Evolutionary conservation across 2,888 invertebrate species (phyloP).

Genomic region (Vesta saturnalis): DNA sequence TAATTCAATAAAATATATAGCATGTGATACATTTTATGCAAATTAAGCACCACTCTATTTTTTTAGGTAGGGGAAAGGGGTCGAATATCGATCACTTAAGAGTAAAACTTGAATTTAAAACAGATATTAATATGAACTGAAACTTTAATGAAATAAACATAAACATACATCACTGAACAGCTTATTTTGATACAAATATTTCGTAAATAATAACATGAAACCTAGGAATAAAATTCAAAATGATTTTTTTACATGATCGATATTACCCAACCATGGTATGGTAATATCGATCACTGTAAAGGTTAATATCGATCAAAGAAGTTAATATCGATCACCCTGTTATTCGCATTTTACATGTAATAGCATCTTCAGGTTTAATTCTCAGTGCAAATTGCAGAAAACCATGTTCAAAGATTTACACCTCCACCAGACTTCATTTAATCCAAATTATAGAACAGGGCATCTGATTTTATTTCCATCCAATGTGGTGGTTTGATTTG

Average conservation of each 20-base stretch:
- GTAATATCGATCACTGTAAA: background rate
- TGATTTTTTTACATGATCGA: conserved; percentile 4
- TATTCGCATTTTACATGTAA: conserved; percentile 1
- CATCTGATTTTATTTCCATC: conserved; percentile 2
- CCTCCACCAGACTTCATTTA: conserved; percentile 1
- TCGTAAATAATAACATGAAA: conserved; percentile 4
- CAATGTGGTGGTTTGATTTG: background rate
- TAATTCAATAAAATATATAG: no score
- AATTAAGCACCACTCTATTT: no score
- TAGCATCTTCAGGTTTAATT: background rate
- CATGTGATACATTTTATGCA: no score
- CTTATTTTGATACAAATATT: conserved; percentile 7
- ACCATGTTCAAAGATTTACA: background rate
- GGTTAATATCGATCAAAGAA: background rate
- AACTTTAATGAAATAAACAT: background rate
- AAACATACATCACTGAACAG: conserved; percentile 1
- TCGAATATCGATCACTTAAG: no score
- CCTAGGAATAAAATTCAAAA: background rate
- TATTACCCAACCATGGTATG: background rate
- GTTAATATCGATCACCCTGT: background rate
- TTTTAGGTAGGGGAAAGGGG: no score
- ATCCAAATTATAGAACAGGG: background rate
- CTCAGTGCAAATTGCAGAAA: background rate
- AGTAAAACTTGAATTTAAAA: no score
- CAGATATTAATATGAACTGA: no score